Conservation (phyloP, 2,113 vertebrate genomes). For the Esox niger region DNA sequence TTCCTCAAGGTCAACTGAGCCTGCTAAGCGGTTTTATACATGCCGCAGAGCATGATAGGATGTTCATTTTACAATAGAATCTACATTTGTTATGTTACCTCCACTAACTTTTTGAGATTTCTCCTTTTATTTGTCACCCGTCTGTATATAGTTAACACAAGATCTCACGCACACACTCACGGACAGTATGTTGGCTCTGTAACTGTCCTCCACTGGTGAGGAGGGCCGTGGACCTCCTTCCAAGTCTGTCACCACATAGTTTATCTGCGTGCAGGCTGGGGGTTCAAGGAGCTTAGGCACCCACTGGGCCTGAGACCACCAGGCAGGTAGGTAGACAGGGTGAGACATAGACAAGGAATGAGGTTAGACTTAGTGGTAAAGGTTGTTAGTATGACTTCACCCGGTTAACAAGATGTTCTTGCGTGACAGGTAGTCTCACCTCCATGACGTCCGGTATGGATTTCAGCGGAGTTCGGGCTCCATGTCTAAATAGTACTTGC, state of each 20-base stretch:
- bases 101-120: no score
- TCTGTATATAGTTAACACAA: no score
- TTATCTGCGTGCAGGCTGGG: conserved; percentile 79
- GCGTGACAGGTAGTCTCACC: conserved; percentile 62
- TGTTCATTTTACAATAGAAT: no score
- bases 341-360: conserved; percentile 9
- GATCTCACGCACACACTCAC: conserved; percentile 63
- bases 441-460: conserved; percentile 76
- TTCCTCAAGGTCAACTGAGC: no score
- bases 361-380: no score
- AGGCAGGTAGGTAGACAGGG: not conserved
- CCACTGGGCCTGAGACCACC: conserved; percentile 82
- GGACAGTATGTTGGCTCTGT: conserved; percentile 60
- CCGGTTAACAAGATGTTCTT: not conserved
- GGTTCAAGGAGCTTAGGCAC: conserved; percentile 74
- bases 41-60: no score
- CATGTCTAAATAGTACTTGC: conserved; percentile 86
- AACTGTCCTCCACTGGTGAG: conserved; percentile 75
- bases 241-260: conserved; percentile 82
- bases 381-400: not conserved
- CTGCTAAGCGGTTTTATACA: no score
- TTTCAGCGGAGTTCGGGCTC: conserved; percentile 86
- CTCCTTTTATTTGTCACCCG: no score
- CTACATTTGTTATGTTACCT: no score
- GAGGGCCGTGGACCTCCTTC: conserved; percentile 79